Evolutionary conservation across 2,888 invertebrate species (phyloP), one percentile per base, ranked within the genome.

Genomic region (Zygothrica quintamaculata): DNA sequence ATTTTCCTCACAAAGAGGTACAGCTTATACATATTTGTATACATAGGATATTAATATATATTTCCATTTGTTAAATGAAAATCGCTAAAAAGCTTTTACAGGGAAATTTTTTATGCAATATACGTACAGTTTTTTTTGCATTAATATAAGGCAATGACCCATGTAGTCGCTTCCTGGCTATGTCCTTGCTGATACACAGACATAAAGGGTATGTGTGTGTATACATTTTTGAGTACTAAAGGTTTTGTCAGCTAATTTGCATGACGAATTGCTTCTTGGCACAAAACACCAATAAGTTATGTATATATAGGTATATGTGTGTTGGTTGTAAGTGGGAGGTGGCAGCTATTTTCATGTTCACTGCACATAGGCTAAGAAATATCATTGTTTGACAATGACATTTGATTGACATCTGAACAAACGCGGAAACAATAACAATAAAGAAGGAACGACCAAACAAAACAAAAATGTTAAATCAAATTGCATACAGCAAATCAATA

Each of bases 241-340:
- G 39, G 64, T 69, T 73, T 84, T 70, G 81, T 70, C 62, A 81
- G 81, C 59, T 81, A 84, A 85, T 85, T 78, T 78, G 67, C 78
- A 84, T 85, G 59, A 29, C 9, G 9, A 48, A 64, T 59, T 66
- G 60, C 51, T 47, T 59, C 33, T 29, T 50, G 26, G 13, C 58
- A 18, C 11, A 29, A 39, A 8, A 22, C n/a, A 22, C 3, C 18
- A 22, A 5, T 22, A 22, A 22, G 18, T 22, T 22, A 22, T 22
- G 18, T 5, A 22, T 22, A 22, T 5, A 22, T 22, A 22, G 2
- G 18, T 22, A 22, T 22, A 2, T 22, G 18, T 22, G 18, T 22
- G 5, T 22, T 22, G 12, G 15, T 44, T 13, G 12, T 4, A 16
- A 12, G 4, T 33, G 11, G 4, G 25, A 8, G 2, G 33, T 11